Conservation (phyloP, 2,797 vertebrate species). For the Chelon auratus region DNA sequence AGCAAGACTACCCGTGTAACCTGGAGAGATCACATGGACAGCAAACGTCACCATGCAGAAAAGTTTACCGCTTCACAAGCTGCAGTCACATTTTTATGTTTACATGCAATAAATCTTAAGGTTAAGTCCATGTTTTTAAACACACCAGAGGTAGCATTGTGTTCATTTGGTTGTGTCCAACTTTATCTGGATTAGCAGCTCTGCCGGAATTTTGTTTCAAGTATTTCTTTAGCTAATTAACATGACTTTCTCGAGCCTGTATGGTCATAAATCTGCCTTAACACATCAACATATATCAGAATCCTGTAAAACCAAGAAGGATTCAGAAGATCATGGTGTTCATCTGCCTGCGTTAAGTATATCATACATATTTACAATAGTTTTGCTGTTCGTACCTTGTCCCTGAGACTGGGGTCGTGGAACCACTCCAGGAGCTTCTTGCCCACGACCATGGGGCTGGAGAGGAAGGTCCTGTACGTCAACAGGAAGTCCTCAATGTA, state of each 20-base stretch:
- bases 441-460: conserved; percentile 98
- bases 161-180: background rate
- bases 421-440: conserved; percentile 99
- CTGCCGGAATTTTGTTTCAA: background rate
- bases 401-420: conserved; percentile 99
- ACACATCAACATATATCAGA: background rate
- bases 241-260: background rate
- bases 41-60: conserved; percentile 14
- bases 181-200: background rate
- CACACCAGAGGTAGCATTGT: background rate
- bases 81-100: background rate
- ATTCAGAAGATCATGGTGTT: background rate
- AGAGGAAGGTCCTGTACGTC: conserved; percentile 98
- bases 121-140: background rate
- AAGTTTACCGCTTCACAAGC: background rate
- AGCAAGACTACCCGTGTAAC: conserved; percentile 99
- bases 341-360: background rate
- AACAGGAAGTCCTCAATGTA: conserved; percentile 99
- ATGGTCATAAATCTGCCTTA: background rate
- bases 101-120: background rate
- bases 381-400: conserved; percentile 87
- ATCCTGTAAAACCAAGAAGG: background rate
- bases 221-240: background rate
- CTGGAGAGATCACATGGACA: conserved; percentile 74
- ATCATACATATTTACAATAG: background rate